phyloP scores from a whole-genome alignment of 1,140 invertebrate genomes.

The Stegodyphus dumicola region DNA sequence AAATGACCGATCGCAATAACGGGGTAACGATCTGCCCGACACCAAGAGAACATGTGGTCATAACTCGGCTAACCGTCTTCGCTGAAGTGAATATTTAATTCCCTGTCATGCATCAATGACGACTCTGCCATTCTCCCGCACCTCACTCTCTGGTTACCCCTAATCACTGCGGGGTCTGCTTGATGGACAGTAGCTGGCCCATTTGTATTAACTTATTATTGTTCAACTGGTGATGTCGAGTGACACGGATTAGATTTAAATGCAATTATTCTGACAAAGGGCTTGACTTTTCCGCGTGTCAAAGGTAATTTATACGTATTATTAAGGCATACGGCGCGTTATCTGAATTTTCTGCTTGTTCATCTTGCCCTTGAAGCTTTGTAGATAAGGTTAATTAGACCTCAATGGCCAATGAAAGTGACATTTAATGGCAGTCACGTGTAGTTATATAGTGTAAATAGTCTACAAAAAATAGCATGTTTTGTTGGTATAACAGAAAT shows the following conservation, averaged over 20 bases:
- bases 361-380: too few relatives aligned
- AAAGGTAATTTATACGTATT: too few relatives aligned
- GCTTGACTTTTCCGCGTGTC: background rate
- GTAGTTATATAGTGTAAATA: too few relatives aligned
- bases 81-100: slow-evolving; percentile 51
- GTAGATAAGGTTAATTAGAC: too few relatives aligned
- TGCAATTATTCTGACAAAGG: background rate
- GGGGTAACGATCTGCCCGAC: background rate
- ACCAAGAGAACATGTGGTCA: slow-evolving; percentile 30
- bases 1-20: slow-evolving; percentile 17
- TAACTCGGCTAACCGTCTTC: slow-evolving; percentile 28
- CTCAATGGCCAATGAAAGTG: too few relatives aligned
- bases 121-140: background rate
- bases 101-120: slow-evolving; percentile 34
- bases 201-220: background rate
- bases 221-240: background rate
- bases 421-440: too few relatives aligned
- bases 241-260: background rate
- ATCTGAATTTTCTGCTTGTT: too few relatives aligned
- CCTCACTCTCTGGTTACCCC: background rate
- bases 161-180: slow-evolving; percentile 11
- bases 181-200: slow-evolving; percentile 23
- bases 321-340: too few relatives aligned
- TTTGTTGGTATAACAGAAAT: too few relatives aligned
- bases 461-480: too few relatives aligned